phyloP scores from a whole-genome alignment of 2,888 invertebrate genomes.

The Meloe dianella region DNA sequence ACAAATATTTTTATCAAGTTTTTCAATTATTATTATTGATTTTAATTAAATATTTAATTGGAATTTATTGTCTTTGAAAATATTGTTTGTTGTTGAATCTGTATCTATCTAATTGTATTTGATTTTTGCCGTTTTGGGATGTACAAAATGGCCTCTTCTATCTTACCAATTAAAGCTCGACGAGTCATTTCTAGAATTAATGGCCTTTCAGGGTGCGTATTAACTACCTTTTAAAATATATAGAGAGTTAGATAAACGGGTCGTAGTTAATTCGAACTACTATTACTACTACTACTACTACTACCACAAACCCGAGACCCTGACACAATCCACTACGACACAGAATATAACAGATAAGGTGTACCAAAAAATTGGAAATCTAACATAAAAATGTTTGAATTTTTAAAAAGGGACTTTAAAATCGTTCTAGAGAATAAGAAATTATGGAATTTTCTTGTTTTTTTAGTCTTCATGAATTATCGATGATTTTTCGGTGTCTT shows the following conservation, averaged over 20 bases:
- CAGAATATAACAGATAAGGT: no score
- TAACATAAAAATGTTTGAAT: no score
- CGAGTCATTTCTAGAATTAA: slow-evolving; percentile 1
- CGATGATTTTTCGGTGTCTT: neutral
- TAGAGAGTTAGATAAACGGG: slow-evolving; percentile 1
- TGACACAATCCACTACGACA: no score
- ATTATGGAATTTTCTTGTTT: no score
- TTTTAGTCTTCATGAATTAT: no score
- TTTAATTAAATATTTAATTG: neutral
- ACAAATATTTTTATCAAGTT: neutral
- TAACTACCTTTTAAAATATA: slow-evolving; percentile 2
- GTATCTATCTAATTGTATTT: neutral
- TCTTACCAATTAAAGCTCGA: neutral
- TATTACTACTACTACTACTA: neutral
- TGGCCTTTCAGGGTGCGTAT: neutral
- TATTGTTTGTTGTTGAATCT: neutral
- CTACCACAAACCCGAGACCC: neutral
- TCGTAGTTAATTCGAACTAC: neutral
- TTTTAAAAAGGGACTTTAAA: no score
- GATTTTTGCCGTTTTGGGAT: neutral
- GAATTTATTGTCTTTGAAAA: neutral
- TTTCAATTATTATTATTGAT: neutral
- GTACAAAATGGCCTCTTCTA: neutral
- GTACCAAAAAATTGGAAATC: no score
- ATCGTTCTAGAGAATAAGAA: no score